Conservation (phyloP, 2,113 vertebrate species). For the Catharus fuscescens region DNA sequence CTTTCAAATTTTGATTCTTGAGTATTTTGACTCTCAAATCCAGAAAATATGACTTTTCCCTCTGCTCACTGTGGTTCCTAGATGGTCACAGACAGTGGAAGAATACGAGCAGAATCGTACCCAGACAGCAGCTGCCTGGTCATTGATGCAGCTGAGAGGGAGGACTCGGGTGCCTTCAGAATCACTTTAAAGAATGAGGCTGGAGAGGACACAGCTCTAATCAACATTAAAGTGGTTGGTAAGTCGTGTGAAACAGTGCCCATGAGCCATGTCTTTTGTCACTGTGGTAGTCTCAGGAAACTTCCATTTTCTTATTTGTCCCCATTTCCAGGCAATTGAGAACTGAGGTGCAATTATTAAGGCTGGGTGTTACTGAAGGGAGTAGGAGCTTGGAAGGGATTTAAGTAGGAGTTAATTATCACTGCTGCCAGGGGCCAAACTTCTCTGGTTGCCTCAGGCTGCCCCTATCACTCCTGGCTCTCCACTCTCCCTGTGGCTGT, state of each 20-base stretch:
- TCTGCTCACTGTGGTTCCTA: slow-evolving; percentile 51
- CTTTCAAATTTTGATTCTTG: background rate
- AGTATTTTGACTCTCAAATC: background rate
- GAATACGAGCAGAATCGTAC: slow-evolving; percentile 87
- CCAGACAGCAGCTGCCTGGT: slow-evolving; percentile 91
- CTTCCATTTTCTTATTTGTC: background rate
- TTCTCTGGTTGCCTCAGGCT: background rate
- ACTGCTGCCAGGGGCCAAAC: background rate
- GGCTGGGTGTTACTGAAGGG: background rate
- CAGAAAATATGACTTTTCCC: background rate
- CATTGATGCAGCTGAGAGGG: slow-evolving; percentile 91
- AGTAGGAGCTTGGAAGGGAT: background rate
- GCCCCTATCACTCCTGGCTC: background rate
- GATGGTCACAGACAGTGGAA: slow-evolving; percentile 88
- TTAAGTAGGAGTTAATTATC: background rate
- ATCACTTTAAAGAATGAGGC: slow-evolving; percentile 96
- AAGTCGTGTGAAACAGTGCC: slow-evolving; percentile 57
- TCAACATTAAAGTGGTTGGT: slow-evolving; percentile 98
- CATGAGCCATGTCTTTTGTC: background rate
- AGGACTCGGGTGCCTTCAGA: slow-evolving; percentile 90
- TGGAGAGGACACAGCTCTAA: slow-evolving; percentile 87
- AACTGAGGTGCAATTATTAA: background rate
- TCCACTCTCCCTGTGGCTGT: background rate
- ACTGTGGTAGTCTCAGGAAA: background rate
- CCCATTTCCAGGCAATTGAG: background rate